A percentile compares a stretch with the other conserved stretches of the same genome.
Conservation (phyloP, 2,113 vertebrate species). For the Epinephelus fuscoguttatus region DNA sequence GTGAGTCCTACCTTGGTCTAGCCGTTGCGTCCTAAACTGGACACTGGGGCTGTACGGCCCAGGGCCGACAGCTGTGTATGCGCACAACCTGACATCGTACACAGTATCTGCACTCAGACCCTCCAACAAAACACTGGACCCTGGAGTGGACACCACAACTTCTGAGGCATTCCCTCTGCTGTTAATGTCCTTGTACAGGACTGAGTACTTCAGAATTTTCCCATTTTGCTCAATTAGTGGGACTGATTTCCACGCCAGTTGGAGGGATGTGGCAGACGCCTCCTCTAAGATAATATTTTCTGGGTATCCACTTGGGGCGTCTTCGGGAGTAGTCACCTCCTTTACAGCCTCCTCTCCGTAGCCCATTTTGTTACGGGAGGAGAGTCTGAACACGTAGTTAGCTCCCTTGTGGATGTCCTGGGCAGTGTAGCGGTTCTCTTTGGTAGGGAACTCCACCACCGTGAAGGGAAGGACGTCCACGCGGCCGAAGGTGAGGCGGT, state of each 20-base stretch:
- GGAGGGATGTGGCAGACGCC: slow-evolving; percentile 87
- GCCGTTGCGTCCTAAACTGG: slow-evolving; percentile 96
- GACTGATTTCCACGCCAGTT: slow-evolving; percentile 90
- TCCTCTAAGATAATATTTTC: slow-evolving; percentile 89
- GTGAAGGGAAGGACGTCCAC: slow-evolving; percentile 88
- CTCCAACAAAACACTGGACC: slow-evolving; percentile 89
- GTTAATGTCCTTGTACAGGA: slow-evolving; percentile 95
- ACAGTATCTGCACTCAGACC: slow-evolving; percentile 95
- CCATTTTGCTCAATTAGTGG: slow-evolving; percentile 92
- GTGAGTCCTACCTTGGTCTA: slow-evolving; percentile 97
- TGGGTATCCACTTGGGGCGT: slow-evolving; percentile 90
- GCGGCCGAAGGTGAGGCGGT: slow-evolving; percentile 93
- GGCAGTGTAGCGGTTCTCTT: slow-evolving; percentile 91
- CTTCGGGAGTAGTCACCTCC: slow-evolving; percentile 92
- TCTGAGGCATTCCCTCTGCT: slow-evolving; percentile 90
- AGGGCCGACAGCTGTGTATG: slow-evolving; percentile 93
- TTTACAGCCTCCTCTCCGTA: slow-evolving; percentile 93
- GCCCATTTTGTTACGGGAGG: slow-evolving; percentile 95
- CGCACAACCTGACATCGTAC: slow-evolving; percentile 97
- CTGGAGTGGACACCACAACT: slow-evolving; percentile 87
- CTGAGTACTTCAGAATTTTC: slow-evolving; percentile 90
- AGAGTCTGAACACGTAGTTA: slow-evolving; percentile 92
- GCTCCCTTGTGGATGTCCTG: slow-evolving; percentile 94
- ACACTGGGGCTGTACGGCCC: slow-evolving; percentile 96
- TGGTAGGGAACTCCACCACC: slow-evolving; percentile 90